phyloP scores from a whole-genome alignment of 1,140 invertebrate species.

The Chrysomallon squamiferum region DNA sequence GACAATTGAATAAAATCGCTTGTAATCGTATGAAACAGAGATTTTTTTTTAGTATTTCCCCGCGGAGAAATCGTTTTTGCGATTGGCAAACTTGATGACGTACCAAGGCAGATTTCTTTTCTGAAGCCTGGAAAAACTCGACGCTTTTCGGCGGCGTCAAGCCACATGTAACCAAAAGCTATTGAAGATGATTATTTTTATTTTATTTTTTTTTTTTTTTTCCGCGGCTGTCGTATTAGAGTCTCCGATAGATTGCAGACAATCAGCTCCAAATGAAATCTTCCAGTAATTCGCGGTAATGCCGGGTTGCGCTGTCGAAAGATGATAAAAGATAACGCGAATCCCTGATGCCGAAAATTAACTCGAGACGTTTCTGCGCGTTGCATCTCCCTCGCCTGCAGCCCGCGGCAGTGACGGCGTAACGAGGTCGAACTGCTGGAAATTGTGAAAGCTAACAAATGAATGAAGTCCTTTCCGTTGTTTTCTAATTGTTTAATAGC shows the following conservation, averaged over 20 bases:
- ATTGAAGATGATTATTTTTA: background rate
- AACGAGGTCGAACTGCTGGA: too few species aligned
- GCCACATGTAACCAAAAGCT: background rate
- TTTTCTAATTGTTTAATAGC: too few species aligned
- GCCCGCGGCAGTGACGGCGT: too few species aligned
- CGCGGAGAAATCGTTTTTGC: background rate
- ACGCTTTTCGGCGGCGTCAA: background rate
- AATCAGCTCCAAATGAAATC: constrained; percentile 14
- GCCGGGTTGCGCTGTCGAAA: background rate
- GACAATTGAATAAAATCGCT: constrained; percentile 15
- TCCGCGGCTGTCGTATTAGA: constrained; percentile 7
- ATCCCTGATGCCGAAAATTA: too few species aligned
- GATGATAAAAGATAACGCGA: constrained; percentile 1
- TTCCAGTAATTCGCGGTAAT: constrained; percentile 17
- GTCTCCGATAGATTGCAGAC: constrained; percentile 4
- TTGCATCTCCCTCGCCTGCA: too few species aligned
- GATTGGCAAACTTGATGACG: background rate
- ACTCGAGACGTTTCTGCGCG: too few species aligned
- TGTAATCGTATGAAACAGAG: background rate
- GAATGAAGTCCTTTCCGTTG: too few species aligned
- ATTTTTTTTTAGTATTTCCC: background rate
- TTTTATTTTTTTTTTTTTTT: background rate
- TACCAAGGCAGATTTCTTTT: background rate
- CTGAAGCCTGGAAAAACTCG: background rate
- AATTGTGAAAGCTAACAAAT: too few species aligned